phyloP scores from a whole-genome alignment of 2,888 invertebrate genomes.

The Coenonympha glycerion region DNA sequence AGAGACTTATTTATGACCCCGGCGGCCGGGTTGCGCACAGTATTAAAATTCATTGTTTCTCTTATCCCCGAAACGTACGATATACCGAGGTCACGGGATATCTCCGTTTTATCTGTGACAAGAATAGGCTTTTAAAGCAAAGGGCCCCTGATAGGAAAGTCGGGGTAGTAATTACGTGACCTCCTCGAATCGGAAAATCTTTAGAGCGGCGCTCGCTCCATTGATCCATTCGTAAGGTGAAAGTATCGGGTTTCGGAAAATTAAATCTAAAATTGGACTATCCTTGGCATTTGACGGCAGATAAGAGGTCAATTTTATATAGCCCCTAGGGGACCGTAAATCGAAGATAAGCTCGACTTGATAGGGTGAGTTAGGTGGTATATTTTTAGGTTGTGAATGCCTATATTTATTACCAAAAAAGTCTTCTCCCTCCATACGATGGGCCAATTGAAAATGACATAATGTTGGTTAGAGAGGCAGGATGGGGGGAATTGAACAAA shows the following conservation, averaged over 20 bases:
- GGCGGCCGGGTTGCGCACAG: slow-evolving; percentile 43
- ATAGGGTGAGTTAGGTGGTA: slow-evolving; percentile 9
- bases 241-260: slow-evolving; percentile 50
- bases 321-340: slow-evolving; percentile 42
- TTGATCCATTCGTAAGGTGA: slow-evolving; percentile 44
- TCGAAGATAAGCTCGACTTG: slow-evolving; percentile 35
- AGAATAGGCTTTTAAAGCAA: slow-evolving; percentile 71
- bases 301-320: slow-evolving; percentile 51
- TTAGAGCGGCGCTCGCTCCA: slow-evolving; percentile 28
- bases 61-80: slow-evolving; percentile 67
- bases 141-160: slow-evolving; percentile 47
- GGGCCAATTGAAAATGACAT: background rate
- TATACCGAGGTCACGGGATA: slow-evolving; percentile 66
- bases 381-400: slow-evolving; percentile 5
- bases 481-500: background rate
- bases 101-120: slow-evolving; percentile 68
- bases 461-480: background rate
- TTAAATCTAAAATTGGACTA: slow-evolving; percentile 39
- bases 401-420: slow-evolving; percentile 1
- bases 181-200: slow-evolving; percentile 52
- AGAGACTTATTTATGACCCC: slow-evolving; percentile 65
- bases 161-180: slow-evolving; percentile 58
- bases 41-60: slow-evolving; percentile 75
- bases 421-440: background rate
- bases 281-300: slow-evolving; percentile 42